Evolutionary conservation across 2,888 invertebrate species (phyloP).

Genomic region (Cerceris rybyensis): DNA sequence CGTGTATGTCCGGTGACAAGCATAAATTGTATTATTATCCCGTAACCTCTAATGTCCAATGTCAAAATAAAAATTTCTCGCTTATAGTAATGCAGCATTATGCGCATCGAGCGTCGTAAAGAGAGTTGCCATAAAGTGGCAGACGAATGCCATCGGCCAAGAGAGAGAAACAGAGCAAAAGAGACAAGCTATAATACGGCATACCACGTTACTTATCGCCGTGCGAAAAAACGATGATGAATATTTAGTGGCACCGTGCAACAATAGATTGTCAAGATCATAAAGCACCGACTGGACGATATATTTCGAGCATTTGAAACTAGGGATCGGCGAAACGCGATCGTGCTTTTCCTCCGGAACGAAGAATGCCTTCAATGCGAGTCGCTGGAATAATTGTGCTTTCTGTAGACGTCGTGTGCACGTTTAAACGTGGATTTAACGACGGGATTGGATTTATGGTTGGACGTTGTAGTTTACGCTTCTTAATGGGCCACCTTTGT

Average conservation of each 20-base stretch:
- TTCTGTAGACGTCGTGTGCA: not conserved
- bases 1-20: not conserved
- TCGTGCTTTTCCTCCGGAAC: slow-evolving; percentile 34
- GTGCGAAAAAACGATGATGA: slow-evolving; percentile 38
- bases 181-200: not conserved
- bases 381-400: slow-evolving; percentile 7
- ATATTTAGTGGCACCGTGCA: slow-evolving; percentile 42
- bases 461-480: not conserved
- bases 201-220: not conserved
- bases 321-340: slow-evolving; percentile 26
- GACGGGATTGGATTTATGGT: slow-evolving; percentile 22
- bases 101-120: slow-evolving; percentile 7
- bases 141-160: slow-evolving; percentile 12
- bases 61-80: slow-evolving; percentile 2
- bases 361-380: slow-evolving; percentile 36
- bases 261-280: slow-evolving; percentile 46
- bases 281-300: slow-evolving; percentile 31
- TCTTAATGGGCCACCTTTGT: too few species aligned
- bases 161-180: not conserved
- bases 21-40: slow-evolving; percentile 9
- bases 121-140: slow-evolving; percentile 14
- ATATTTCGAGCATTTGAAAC: slow-evolving; percentile 32
- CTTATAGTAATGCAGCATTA: not conserved
- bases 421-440: slow-evolving; percentile 1
- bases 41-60: not conserved